Evolutionary conservation across 92 coral and sea anemone species (phyloP).

Genomic region (Epizoanthus scotinus): DNA sequence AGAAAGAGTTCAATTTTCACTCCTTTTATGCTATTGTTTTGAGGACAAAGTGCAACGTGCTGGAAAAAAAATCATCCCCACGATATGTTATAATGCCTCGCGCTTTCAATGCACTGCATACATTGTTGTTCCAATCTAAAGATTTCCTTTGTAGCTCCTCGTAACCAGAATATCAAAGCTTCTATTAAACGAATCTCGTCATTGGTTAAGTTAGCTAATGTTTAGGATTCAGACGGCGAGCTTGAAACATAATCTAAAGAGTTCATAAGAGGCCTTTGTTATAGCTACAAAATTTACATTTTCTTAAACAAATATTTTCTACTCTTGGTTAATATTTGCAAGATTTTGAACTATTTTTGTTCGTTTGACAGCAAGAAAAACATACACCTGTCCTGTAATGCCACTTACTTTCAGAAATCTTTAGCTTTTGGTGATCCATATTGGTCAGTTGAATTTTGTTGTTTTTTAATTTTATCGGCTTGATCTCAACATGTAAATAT

Average conservation of each 20-base stretch:
- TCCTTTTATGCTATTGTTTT: conserved; percentile 15
- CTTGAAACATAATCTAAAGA: background rate
- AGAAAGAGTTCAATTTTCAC: conserved; percentile 1
- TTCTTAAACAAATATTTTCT: conserved; percentile 5
- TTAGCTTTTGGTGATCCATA: background rate
- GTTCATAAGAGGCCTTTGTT: background rate
- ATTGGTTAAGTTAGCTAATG: background rate
- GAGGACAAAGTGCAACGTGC: conserved; percentile 7
- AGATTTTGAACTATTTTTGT: background rate
- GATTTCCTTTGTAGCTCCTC: background rate
- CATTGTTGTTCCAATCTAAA: background rate
- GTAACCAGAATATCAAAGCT: background rate
- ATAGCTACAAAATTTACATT: conserved; percentile 1
- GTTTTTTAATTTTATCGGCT: conserved; percentile 12
- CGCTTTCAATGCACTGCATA: background rate
- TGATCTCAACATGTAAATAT: background rate
- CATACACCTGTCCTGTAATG: background rate
- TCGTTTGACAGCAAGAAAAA: background rate
- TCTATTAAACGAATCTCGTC: background rate
- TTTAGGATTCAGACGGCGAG: conserved; percentile 9
- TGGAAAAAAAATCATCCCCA: background rate
- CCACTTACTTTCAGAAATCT: background rate
- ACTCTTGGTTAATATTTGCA: background rate
- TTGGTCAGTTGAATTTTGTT: background rate
- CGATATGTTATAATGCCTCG: background rate